Evolutionary conservation across 64 coral and sea anemone genomes (phyloP), one percentile per base, ranked within the genome.

Genomic region (Pachyseris speciosa): DNA sequence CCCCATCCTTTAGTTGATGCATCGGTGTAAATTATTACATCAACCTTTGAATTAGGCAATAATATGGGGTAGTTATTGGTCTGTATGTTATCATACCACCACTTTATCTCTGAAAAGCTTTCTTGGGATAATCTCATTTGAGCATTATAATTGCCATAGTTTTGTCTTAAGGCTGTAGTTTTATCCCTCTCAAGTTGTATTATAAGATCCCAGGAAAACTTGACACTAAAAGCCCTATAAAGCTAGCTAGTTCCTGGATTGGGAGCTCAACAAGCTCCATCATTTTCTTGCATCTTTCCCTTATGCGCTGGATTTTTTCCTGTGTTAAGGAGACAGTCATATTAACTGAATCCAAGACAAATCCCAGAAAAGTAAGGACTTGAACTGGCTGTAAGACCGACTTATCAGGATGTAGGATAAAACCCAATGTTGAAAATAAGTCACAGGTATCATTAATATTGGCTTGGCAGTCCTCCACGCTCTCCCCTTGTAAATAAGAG

Each of bases 391-490:
- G 33, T 55, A 87, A 42, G 22, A 87, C 84, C 66, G 83, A 85
- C 64, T 85, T 85, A 3, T 44, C 64, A n/a, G 83, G 69, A 33
- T 63, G 72, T 55, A 67, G 12, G 33, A 44, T 85, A 67, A 65
- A 72, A 48, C 84, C 61, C 39, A 87, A 37, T 13, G 15, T 85
- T 42, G 29, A 20, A 48, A 88, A 88, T 55, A 73, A 58, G 39
- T 74, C 86, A 89, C 69, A 59, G 40, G 72, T 60, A 67, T 75
- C 47, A 73, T 17, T 27, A 88, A 88, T 88, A 72, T 45, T 73
- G 33, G 33, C 38, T 74, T 71, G 71, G n/a, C 86, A 89, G 43
- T 89, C 85, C 29, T 88, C 43, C 1, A 30, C 31, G 43, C 4
- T 73, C 37, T 88, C 68, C 48, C 42, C 85, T 74, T 86, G 84